Base-by-base conservation (phyloP, 2,888 invertebrate genomes). In the Zeuzera pyrina region DNA sequence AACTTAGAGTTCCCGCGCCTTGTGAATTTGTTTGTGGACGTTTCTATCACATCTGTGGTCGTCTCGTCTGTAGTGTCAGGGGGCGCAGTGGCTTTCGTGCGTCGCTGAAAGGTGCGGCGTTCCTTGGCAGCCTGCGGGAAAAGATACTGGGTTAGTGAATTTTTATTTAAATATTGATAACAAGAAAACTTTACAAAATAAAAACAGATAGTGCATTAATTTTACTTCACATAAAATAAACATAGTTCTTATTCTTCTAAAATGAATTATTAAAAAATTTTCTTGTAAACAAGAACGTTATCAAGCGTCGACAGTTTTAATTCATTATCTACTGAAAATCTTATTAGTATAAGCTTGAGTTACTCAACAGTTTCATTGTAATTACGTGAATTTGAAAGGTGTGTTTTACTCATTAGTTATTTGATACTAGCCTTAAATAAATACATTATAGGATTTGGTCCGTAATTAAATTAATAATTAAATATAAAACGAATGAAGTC, bases 81-180 rank as follows among this genome's bases (percentile, higher is more conserved):
- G 7, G 68, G 53, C 1, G 70, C 52, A 1, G 79, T 74, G 14
- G 77, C 65, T 53, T 77, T 78, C 34, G 76, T 81, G 39, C 81
- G 78, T 1, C 78, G 69, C 34, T 65, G 62, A 71, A 81, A 78
- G 42, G 57, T 59, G 16, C 61, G 57, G n/a, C 50, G 51, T 31
- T 74, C 68, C 38, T 65, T 72, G 30, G 52, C 43, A 29, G 52
- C 52, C 81, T 81, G 74, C 35, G 47, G 41, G 46, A 58, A 43
- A 45, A n/a, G n/a, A n/a, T n/a, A n/a, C n/a, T n/a, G n/a, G n/a
- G 64, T 22, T 29, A 29, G 21, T 28, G 23, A 16, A 30, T 30
- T 26, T 30, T 21, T 31, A 32, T 13, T 24, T 12, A n/a, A n/a
- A n/a, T n/a, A n/a, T n/a, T 5, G n/a, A 6, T 26, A 24, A 19